Evolutionary conservation across 2,888 invertebrate genomes (phyloP).

Genomic region (Penaeus monodon): DNA sequence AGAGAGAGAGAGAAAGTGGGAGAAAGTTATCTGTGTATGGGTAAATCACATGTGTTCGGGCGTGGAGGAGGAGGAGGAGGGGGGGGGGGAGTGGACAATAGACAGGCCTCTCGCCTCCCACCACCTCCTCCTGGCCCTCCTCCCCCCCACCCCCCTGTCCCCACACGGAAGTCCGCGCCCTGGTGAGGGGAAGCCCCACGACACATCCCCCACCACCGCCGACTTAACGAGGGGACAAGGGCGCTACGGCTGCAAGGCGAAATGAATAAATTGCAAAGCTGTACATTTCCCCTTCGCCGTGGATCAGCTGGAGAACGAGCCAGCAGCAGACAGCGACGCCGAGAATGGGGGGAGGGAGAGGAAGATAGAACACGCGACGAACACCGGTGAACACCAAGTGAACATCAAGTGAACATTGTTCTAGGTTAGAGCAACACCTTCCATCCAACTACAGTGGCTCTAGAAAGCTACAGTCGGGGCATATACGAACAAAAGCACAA

Average conservation of each 20-base stretch:
- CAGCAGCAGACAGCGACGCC: not conserved
- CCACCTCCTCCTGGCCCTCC: not conserved
- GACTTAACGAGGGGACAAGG: not conserved
- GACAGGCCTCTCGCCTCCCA: not conserved
- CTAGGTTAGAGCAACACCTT: not conserved
- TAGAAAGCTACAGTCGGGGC: not conserved
- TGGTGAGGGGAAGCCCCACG: too few species aligned
- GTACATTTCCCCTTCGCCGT: not conserved
- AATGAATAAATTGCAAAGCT: not conserved
- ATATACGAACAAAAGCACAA: not conserved
- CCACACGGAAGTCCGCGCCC: not conserved
- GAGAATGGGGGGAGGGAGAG: conserved; percentile 8
- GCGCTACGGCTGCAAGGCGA: not conserved
- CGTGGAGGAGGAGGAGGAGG: not conserved
- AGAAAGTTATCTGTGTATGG: not conserved
- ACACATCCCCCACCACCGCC: not conserved
- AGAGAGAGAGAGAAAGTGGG: not conserved
- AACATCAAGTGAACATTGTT: not conserved
- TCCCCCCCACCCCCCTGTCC: not conserved
- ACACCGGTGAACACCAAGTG: conserved; percentile 1
- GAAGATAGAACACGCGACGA: conserved; percentile 2
- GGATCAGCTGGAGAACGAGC: not conserved
- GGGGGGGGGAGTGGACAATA: not conserved
- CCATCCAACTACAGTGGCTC: not conserved
- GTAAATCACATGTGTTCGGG: not conserved